A percentile compares a stretch with the other conserved stretches of the same genome.
Evolutionary conservation across 2,797 vertebrate genomes (phyloP).

Genomic region (Characodon lateralis): DNA sequence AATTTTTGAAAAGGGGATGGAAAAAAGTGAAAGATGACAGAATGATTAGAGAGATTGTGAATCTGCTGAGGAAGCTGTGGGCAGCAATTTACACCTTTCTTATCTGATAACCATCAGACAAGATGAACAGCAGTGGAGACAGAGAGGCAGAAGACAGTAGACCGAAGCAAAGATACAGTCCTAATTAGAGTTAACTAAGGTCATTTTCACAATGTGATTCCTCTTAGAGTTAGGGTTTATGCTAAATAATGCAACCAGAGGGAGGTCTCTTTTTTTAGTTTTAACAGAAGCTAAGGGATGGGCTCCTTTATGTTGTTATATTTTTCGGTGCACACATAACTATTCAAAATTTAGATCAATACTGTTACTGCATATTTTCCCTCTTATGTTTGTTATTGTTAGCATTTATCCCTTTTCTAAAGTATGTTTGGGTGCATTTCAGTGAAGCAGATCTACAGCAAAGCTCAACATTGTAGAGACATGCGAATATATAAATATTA

Average conservation of each 20-base stretch:
- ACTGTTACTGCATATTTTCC: background rate
- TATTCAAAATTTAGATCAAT: background rate
- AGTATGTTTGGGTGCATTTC: background rate
- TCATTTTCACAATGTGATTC: constrained; percentile 34
- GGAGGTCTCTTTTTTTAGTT: background rate
- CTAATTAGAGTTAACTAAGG: constrained; percentile 61
- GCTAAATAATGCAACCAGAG: background rate
- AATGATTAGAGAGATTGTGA: constrained; percentile 42
- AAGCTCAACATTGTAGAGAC: constrained; percentile 11
- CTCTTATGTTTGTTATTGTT: constrained; percentile 14
- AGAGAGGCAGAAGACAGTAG: constrained; percentile 34
- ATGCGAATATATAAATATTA: constrained; percentile 3
- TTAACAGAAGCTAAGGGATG: background rate
- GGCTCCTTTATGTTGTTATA: background rate
- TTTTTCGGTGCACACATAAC: background rate
- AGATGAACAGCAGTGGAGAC: constrained; percentile 44
- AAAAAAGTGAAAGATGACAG: constrained; percentile 50
- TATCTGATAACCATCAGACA: constrained; percentile 67
- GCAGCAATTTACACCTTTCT: constrained; percentile 74
- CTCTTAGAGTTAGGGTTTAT: constrained; percentile 18
- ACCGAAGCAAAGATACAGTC: constrained; percentile 36
- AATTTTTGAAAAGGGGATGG: constrained; percentile 16
- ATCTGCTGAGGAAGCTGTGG: constrained; percentile 62
- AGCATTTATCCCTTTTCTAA: constrained; percentile 13
- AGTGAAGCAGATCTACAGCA: constrained; percentile 24